A percentile compares a stretch with the other conserved stretches of the same genome.
Evolutionary conservation across 2,888 invertebrate genomes (phyloP).

Genomic region (Heliconius hortense): DNA sequence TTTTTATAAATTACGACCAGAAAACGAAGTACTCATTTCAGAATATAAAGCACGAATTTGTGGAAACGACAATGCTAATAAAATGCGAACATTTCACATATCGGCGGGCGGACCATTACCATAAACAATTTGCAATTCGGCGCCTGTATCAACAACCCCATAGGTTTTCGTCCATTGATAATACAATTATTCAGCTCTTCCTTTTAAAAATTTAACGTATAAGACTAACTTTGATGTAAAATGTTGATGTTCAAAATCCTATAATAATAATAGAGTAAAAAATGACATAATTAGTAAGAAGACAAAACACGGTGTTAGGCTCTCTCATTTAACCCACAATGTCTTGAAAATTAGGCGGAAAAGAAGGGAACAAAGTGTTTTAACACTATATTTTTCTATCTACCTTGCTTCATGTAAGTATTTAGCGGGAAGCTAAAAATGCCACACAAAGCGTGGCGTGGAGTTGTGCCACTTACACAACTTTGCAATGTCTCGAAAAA

Average conservation of each 20-base stretch:
- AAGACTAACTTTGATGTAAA: no score
- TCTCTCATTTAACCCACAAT: not conserved
- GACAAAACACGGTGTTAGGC: not conserved
- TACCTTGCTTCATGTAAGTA: not conserved
- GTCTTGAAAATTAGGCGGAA: not conserved
- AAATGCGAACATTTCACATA: conserved; percentile 66
- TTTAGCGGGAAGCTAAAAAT: not conserved
- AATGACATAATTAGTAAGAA: no score
- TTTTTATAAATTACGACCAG: conserved; percentile 17
- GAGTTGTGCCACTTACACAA: no score
- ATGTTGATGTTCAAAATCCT: no score
- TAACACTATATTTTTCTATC: not conserved
- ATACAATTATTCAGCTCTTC: conserved; percentile 30
- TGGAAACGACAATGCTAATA: conserved; percentile 53
- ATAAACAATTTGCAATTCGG: conserved; percentile 70
- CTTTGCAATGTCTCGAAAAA: no score
- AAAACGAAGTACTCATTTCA: conserved; percentile 33
- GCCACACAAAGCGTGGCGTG: no score
- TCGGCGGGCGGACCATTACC: conserved; percentile 59
- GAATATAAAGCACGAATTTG: conserved; percentile 49
- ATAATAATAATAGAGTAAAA: no score
- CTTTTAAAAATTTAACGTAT: conserved; percentile 9
- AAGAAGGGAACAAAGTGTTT: not conserved
- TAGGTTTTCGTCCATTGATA: conserved; percentile 54
- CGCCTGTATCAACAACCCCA: conserved; percentile 61